Evolutionary conservation across 2,797 vertebrate species (phyloP), one percentile per base, ranked within the genome.

Genomic region (Rhabdophis nuchalis): DNA sequence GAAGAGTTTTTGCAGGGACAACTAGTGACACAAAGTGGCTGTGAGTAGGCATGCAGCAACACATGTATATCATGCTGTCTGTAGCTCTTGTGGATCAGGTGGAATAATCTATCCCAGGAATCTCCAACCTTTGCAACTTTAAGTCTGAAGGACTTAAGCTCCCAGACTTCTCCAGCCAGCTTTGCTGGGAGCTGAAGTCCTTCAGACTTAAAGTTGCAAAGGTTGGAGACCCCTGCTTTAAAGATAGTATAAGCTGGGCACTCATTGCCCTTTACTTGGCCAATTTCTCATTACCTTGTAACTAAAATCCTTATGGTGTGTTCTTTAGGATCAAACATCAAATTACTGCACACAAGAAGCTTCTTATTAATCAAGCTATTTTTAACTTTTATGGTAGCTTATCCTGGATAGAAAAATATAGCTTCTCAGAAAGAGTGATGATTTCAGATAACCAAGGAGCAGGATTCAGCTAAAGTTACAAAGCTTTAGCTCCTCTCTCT

Each of bases 311-410:
- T 77, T 77, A 32, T 9, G 68, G 72, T 46, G 9, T 82, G 95
- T 94, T 94, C 92, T 56, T n/a, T n/a, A 86, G 93, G 20, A 93
- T 95, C 94, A 94, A 94, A 95, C 41, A 90, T 46, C 36, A 82
- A 82, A 82, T 25, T 46, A 41, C 20, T 25, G 36, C 18, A 41
- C 20, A 25, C 20, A 82, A 82, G 72, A 82, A 46, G 36, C 20
- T 82, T 25, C 72, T 82, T 46, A 46, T 82, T 11, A 46, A 46
- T 82, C 36, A 82, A 46, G 32, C 16, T 72, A 36, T 46, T 82
- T 82, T 82, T 82, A 46, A 82, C 72, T 25, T 82, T 82, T 82
- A 72, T 46, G 36, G 36, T 25, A 46, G 46, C 9, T 25, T 82
- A 82, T 82, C 36, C 36, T 12, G 36, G 72, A 25, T 82, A 46